Conservation (phyloP, 2,113 vertebrate genomes). For the Passer domesticus region DNA sequence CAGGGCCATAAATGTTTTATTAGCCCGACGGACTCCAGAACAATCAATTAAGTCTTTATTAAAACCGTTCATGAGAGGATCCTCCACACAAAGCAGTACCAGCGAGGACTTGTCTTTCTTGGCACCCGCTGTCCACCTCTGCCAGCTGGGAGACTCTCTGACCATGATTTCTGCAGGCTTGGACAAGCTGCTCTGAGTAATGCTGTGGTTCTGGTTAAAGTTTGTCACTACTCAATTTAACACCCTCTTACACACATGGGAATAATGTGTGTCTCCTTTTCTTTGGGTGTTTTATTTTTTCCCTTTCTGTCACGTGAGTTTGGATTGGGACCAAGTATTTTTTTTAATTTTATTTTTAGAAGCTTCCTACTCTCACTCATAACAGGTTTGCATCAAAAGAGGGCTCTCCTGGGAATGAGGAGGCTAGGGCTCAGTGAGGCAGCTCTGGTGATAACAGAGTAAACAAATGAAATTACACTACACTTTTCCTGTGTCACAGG, state of each 20-base stretch:
- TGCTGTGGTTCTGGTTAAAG: constrained; percentile 10
- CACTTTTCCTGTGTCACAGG: not conserved
- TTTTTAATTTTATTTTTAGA: not conserved
- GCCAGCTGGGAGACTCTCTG: not conserved
- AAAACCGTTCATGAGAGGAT: constrained; percentile 15
- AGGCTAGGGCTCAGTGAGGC: not conserved
- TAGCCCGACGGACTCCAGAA: constrained; percentile 8
- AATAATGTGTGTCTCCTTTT: not conserved
- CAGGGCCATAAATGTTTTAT: constrained; percentile 27
- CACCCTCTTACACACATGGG: not conserved
- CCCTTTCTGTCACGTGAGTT: not conserved
- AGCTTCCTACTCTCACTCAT: not conserved
- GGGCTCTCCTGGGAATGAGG: not conserved
- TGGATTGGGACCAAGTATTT: not conserved
- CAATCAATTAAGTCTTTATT: constrained; percentile 43
- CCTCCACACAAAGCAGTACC: not conserved
- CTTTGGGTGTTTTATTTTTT: not conserved
- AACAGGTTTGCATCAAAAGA: not conserved
- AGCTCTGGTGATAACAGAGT: not conserved
- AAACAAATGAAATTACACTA: not conserved
- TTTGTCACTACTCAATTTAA: not conserved
- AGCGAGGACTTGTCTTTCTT: not conserved
- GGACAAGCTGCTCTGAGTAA: constrained; percentile 20
- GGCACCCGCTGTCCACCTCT: not conserved
- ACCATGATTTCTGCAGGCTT: not conserved